Conservation (phyloP, 2,113 vertebrate genomes). For the Bubalus kerabau region DNA sequence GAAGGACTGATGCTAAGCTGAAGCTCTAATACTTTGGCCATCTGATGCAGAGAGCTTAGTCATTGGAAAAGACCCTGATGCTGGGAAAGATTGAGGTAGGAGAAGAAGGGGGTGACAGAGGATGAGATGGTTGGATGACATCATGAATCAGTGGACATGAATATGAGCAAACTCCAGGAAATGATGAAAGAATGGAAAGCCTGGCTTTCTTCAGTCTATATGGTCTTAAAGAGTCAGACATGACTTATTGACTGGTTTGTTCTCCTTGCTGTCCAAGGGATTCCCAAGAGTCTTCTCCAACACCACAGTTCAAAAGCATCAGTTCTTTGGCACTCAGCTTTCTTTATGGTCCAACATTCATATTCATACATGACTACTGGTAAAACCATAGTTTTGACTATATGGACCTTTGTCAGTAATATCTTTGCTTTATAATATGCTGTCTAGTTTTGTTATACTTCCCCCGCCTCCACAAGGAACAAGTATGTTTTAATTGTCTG, state of each 20-base stretch:
- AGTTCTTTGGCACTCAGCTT: not conserved
- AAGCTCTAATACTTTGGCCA: not conserved
- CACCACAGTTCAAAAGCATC: not conserved
- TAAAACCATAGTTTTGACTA: not conserved
- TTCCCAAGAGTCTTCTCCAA: not conserved
- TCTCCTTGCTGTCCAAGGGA: not conserved
- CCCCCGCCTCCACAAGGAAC: fast-evolving
- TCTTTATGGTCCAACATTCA: not conserved
- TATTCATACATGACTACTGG: not conserved
- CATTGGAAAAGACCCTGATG: not conserved
- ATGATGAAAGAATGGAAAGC: not conserved
- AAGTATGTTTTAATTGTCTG: not conserved
- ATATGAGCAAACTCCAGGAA: not conserved
- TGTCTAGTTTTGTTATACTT: not conserved
- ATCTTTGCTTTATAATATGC: not conserved
- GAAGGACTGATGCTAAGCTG: not conserved
- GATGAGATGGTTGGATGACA: not conserved
- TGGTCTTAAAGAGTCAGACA: not conserved
- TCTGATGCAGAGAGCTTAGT: not conserved
- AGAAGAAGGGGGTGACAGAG: not conserved
- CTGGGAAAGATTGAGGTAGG: not conserved
- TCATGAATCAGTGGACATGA: not conserved
- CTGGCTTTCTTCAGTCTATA: not conserved
- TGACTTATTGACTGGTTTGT: not conserved
- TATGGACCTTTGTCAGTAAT: not conserved